Conservation (phyloP, 1,140 invertebrate species). For the Cherax destructor region DNA sequence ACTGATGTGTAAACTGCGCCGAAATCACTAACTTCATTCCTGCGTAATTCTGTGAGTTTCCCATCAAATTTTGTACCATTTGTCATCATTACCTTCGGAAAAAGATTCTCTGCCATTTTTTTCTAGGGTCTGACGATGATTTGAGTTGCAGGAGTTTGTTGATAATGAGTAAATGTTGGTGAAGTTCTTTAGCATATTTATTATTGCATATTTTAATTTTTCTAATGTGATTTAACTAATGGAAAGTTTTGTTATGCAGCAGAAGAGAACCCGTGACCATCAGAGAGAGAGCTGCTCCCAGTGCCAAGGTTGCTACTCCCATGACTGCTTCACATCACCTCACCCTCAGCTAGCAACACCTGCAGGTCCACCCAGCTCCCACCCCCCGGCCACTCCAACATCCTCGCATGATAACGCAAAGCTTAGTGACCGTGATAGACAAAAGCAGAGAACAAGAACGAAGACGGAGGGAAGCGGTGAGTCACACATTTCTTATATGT, state of each 20-base stretch:
- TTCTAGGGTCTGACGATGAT: too few relatives aligned
- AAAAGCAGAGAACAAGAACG: constrained; percentile 83
- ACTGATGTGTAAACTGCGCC: too few relatives aligned
- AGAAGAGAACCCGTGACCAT: constrained; percentile 36
- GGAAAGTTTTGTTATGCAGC: not conserved
- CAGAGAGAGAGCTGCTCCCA: constrained; percentile 53
- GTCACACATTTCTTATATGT: constrained; percentile 74
- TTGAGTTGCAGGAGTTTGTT: too few relatives aligned
- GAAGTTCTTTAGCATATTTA: not conserved
- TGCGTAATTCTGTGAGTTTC: too few relatives aligned
- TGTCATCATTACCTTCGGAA: too few relatives aligned
- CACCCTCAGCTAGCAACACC: constrained; percentile 62
- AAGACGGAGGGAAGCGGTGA: constrained; percentile 92
- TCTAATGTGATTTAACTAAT: not conserved
- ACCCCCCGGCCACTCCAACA: constrained; percentile 63
- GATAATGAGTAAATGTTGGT: too few relatives aligned
- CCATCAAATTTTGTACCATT: too few relatives aligned
- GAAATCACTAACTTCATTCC: too few relatives aligned
- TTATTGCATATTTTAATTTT: not conserved
- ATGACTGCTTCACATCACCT: constrained; percentile 60
- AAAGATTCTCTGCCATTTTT: too few relatives aligned
- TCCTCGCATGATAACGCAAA: constrained; percentile 62
- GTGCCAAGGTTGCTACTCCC: constrained; percentile 58
- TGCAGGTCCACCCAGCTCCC: constrained; percentile 66
- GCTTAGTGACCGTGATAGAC: constrained; percentile 70